Conservation (phyloP, 2,797 vertebrate genomes). For the Ataeniobius toweri region DNA sequence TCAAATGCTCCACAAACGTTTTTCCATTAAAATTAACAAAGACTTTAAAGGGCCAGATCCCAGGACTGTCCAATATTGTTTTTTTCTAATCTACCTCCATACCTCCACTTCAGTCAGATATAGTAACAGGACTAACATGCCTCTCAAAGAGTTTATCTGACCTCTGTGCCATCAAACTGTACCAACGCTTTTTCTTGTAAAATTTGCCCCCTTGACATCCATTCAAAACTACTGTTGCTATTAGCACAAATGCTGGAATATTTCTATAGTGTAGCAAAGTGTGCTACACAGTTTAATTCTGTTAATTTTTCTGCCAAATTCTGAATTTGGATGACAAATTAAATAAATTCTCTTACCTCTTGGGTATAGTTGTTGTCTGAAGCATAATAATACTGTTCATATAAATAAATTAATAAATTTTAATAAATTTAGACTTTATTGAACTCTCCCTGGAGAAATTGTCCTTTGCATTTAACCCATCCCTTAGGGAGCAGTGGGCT, state of each 20-base stretch:
- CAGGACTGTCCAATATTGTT: constrained; percentile 10
- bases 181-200: neutral
- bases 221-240: neutral
- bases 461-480: no score
- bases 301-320: no score
- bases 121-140: constrained; percentile 10
- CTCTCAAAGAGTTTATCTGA: constrained; percentile 13
- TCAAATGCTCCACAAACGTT: constrained; percentile 32
- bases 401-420: no score
- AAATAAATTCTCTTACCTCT: no score
- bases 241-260: neutral
- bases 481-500: no score
- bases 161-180: neutral
- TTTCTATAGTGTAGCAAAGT: no score
- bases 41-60: constrained; percentile 40
- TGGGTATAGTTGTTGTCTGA: no score
- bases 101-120: constrained; percentile 11
- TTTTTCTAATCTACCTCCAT: constrained; percentile 33
- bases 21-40: constrained; percentile 52
- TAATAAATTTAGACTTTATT: no score
- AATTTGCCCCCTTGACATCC: neutral
- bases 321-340: no score
- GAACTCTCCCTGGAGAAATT: no score
- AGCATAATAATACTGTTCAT: no score
- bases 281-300: no score